Evolutionary conservation across 2,888 invertebrate genomes (phyloP).

Genomic region (Arenicola marina): DNA sequence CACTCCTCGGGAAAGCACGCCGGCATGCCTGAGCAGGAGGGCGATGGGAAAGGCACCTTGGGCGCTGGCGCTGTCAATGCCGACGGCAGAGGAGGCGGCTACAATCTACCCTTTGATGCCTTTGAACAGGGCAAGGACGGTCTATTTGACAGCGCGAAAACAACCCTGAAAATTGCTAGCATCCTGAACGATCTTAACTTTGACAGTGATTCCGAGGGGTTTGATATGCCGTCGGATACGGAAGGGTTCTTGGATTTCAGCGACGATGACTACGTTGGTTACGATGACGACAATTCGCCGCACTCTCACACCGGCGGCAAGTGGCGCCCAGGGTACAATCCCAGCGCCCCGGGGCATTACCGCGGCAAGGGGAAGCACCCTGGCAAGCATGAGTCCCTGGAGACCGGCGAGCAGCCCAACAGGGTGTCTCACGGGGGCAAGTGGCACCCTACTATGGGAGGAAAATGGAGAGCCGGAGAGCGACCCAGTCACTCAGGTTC

Average conservation of each 20-base stretch:
- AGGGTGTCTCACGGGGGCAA: no score
- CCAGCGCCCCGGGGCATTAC: no score
- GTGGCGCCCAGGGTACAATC: slow-evolving; percentile 10
- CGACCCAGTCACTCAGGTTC: not conserved
- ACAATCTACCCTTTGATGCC: no score
- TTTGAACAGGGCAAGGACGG: no score
- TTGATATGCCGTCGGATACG: slow-evolving; percentile 35
- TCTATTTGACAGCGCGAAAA: not conserved
- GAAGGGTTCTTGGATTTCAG: slow-evolving; percentile 32
- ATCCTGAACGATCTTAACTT: slow-evolving; percentile 53
- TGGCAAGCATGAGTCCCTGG: no score
- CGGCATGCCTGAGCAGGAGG: not conserved
- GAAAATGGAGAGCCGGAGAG: slow-evolving; percentile 40
- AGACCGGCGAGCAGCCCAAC: no score
- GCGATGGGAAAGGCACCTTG: no score
- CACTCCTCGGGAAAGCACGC: not conserved
- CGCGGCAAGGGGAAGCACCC: no score
- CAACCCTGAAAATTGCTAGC: slow-evolving; percentile 46
- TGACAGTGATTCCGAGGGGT: slow-evolving; percentile 54
- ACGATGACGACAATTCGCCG: slow-evolving; percentile 27
- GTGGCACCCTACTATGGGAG: no score
- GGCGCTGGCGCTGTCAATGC: no score
- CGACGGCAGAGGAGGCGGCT: no score
- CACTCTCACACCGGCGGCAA: slow-evolving; percentile 46
- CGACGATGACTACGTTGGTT: slow-evolving; percentile 21